A percentile compares a stretch with the other conserved stretches of the same genome.
phyloP scores from a whole-genome alignment of 2,113 vertebrate species.

The Antechinus stuartii region DNA sequence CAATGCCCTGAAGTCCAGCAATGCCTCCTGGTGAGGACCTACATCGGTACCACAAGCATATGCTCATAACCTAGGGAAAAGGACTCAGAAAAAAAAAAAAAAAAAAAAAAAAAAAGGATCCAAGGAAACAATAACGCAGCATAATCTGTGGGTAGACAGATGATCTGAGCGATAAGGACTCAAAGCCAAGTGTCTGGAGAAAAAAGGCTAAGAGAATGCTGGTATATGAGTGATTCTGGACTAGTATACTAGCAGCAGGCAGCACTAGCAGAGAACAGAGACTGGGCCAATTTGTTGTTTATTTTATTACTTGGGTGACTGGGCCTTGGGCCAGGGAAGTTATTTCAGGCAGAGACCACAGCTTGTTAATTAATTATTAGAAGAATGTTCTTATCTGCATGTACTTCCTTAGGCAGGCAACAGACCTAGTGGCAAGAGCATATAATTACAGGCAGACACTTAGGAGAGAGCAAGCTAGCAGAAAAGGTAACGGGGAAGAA shows the following conservation, averaged over 20 bases:
- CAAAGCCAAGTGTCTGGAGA: not conserved
- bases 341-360: conserved; percentile 81
- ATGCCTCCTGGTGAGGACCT: not conserved
- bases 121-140: not conserved
- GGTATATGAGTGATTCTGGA: conserved; percentile 61
- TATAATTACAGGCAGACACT: conserved; percentile 24
- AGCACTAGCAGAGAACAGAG: conserved; percentile 66
- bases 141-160: not conserved
- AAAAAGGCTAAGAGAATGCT: conserved; percentile 35
- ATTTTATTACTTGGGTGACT: conserved; percentile 82
- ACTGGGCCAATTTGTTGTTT: conserved; percentile 78
- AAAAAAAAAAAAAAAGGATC: not conserved
- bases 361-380: conserved; percentile 81
- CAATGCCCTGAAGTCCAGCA: not conserved
- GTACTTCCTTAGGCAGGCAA: conserved; percentile 78
- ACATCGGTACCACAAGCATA: not conserved
- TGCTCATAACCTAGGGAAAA: not conserved
- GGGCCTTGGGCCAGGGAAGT: conserved; percentile 78
- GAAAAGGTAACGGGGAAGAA: not conserved
- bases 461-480: conserved; percentile 13
- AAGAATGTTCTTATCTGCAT: conserved; percentile 75
- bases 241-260: conserved; percentile 75
- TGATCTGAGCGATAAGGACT: not conserved
- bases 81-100: not conserved
- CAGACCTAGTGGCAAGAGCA: conserved; percentile 25